Conservation (phyloP, 2,888 invertebrate species). For the Megastigmus dorsalis region DNA sequence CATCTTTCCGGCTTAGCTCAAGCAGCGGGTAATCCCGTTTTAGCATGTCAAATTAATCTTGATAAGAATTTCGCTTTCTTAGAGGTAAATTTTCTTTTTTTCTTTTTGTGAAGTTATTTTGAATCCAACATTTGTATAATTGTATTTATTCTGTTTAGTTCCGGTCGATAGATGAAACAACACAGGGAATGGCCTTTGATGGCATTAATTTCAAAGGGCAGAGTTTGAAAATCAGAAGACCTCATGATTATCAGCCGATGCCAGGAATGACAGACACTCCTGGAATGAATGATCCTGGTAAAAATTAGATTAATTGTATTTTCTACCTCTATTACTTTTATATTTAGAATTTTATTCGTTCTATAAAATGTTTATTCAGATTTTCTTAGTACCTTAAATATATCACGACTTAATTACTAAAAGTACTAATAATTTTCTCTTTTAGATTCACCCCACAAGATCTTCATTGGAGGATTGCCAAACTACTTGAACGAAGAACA, state of each 20-base stretch:
- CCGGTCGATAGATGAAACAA: constrained; percentile 98
- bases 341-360: too few relatives aligned
- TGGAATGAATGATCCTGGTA: constrained; percentile 89
- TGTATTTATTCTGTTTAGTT: constrained; percentile 76
- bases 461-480: constrained; percentile 98
- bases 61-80: constrained; percentile 99
- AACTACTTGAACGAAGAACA: constrained; percentile 99
- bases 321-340: too few relatives aligned
- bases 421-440: constrained; percentile 69
- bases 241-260: constrained; percentile 99
- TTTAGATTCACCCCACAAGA: constrained; percentile 98
- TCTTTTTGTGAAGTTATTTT: background rate
- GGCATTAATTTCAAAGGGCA: constrained; percentile 99
- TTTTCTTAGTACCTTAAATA: too few relatives aligned
- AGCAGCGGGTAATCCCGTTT: constrained; percentile 98
- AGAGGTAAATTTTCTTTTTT: constrained; percentile 79
- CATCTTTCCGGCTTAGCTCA: constrained; percentile 97
- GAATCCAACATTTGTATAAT: too few relatives aligned
- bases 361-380: too few relatives aligned
- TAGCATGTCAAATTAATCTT: constrained; percentile 99
- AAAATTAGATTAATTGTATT: too few relatives aligned
- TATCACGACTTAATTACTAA: background rate
- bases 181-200: constrained; percentile 99
- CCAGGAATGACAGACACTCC: constrained; percentile 95
- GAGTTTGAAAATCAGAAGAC: constrained; percentile 96